Percentiles rank a stretch among this genome's conserved stretches.
These are phyloP conservation scores for Malaclemys terrapin DNA, from an alignment of 2,113 vertebrate species.

Conservation along the genomic window DNA sequence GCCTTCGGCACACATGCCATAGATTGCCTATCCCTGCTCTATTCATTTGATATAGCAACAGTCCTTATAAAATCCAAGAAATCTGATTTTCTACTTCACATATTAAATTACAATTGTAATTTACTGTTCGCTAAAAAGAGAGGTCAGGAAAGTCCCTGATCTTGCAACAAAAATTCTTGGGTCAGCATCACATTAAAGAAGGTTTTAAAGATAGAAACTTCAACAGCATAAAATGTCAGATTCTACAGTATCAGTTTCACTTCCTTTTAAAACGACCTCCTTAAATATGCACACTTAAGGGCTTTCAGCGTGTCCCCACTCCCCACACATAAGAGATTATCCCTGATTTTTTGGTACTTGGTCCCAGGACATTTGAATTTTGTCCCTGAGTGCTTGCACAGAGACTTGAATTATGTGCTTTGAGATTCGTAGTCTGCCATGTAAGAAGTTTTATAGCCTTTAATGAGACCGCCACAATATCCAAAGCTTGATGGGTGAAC, in stretches of 20 bases:
- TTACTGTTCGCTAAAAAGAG: background rate
- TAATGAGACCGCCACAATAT: background rate
- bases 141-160: background rate
- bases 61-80: background rate
- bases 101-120: background rate
- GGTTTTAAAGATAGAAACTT: background rate
- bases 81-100: background rate
- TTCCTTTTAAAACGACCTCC: background rate
- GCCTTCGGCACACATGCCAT: no score
- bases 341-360: background rate
- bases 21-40: background rate
- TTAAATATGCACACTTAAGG: background rate
- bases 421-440: background rate
- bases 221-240: background rate
- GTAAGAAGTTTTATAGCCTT: background rate
- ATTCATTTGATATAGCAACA: background rate
- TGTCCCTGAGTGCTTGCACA: background rate
- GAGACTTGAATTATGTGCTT: background rate
- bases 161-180: background rate
- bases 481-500: rapidly evolving
- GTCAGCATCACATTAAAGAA: background rate
- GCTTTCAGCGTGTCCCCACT: background rate
- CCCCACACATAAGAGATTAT: background rate
- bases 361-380: rapidly evolving
- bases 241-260: background rate